Evolutionary conservation across 2,113 vertebrate genomes (phyloP), one percentile per base, ranked within the genome.

Genomic region (Phainopepla nitens): DNA sequence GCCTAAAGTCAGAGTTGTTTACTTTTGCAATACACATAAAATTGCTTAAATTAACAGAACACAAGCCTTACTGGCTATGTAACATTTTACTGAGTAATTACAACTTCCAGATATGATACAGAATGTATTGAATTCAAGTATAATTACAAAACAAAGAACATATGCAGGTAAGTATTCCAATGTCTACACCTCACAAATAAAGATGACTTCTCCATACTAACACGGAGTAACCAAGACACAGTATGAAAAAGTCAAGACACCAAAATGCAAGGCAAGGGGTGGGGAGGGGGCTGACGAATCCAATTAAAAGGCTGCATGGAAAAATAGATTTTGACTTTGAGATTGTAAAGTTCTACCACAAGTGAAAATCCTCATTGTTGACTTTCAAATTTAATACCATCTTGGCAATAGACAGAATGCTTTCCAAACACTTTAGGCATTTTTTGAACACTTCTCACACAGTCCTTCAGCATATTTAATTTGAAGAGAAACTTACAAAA

Each of bases 51-150:
- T 91, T 85, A 95, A 96, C n/a, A 87, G 69, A 83, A 85, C 21
- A 45, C 56, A 33, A 93, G 39, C 84, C 87, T 95, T 85, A 88
- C 90, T 5, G 3, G 47, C 78, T 85, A 80, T 19, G 51, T 58
- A 89, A 85, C 35, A 27, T 92, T 97, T 96, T 96, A 97, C 96
- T 96, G 82, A 93, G 19, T 50, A 93, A 94, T 94, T 84, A 84
- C 66, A 93, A 50, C 77, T 87, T 89, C 36, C 72, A 96, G 61
- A 53, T 39, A 36, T 72, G 36, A 94, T 87, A 94, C 91, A 96
- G 36, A 78, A 87, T 36, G 61, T 58, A 89, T 68, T 5, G 3
- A 83, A 77, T 80, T 91, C 53, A 94, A 68, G 47, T 71, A 60
- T 41, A 83, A 75, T 90, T 88, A 92, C 71, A 95, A 85, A 83